These are phyloP conservation scores for Mesochorus sp. DNA, from an alignment of 2,888 invertebrate genomes.

Conservation along the genomic window DNA sequence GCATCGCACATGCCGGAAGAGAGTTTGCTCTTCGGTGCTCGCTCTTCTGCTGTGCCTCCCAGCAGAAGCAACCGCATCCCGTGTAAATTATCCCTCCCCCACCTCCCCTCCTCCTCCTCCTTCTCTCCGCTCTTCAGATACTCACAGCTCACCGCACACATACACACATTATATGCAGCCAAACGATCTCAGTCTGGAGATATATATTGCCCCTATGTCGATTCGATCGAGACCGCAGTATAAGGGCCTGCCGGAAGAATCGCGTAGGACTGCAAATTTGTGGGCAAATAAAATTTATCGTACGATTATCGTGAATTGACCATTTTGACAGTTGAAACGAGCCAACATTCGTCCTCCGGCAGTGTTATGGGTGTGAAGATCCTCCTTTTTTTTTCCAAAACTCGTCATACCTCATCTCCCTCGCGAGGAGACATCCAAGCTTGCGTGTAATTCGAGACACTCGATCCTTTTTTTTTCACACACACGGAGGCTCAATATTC, in stretches of 20 bases:
- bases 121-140: neutral
- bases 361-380: neutral
- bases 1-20: slow-evolving; percentile 65
- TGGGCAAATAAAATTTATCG: neutral
- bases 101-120: slow-evolving; percentile 18
- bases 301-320: neutral
- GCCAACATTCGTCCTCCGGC: neutral
- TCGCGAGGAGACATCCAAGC: slow-evolving; percentile 30
- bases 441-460: slow-evolving; percentile 44
- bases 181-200: slow-evolving; percentile 28
- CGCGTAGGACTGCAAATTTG: neutral
- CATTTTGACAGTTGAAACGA: neutral
- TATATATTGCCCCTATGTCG: slow-evolving; percentile 8
- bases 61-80: slow-evolving; percentile 50
- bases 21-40: slow-evolving; percentile 16
- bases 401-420: slow-evolving; percentile 25
- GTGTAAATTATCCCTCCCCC: slow-evolving; percentile 57
- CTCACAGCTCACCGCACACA: slow-evolving; percentile 28
- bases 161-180: slow-evolving; percentile 25
- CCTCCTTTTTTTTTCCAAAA: neutral
- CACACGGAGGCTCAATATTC: slow-evolving; percentile 18
- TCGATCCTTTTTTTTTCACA: slow-evolving; percentile 24
- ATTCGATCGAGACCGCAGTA: neutral
- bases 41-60: slow-evolving; percentile 35
- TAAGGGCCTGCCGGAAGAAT: slow-evolving; percentile 1